Conservation (phyloP, 2,113 vertebrate species). For the Neolamprologus falcicula region DNA sequence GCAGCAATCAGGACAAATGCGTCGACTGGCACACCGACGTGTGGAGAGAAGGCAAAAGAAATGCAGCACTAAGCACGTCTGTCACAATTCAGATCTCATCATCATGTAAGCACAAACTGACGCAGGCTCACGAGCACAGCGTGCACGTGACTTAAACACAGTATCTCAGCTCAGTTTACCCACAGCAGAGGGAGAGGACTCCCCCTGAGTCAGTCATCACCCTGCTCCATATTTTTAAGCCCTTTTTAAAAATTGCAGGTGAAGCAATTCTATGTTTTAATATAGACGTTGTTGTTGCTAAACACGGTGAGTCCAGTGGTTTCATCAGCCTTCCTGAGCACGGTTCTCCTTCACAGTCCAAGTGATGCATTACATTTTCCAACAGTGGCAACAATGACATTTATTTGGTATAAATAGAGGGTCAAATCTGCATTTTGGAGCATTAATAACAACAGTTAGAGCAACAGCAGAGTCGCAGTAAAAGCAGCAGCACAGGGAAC, state of each 20-base stretch:
- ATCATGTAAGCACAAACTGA: not conserved
- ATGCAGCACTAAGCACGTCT: not conserved
- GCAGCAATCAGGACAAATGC: fast-evolving
- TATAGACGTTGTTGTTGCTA: not conserved
- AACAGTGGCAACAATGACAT: not conserved
- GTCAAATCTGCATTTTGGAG: not conserved
- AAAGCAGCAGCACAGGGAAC: too few relatives aligned
- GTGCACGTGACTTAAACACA: fast-evolving
- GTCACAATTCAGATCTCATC: not conserved
- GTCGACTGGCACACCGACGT: not conserved
- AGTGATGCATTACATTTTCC: not conserved
- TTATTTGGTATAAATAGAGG: not conserved
- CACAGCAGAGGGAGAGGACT: not conserved
- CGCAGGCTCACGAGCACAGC: fast-evolving
- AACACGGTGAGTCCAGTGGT: not conserved
- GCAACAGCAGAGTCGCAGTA: not conserved
- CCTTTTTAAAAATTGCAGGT: not conserved
- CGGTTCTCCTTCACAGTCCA: not conserved
- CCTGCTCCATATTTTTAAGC: not conserved
- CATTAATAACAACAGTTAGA: not conserved
- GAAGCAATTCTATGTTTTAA: not conserved
- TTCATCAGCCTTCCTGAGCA: not conserved
- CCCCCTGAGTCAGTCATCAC: not conserved
- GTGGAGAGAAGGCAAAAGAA: not conserved
- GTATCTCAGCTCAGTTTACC: not conserved